A percentile compares a stretch with the other conserved stretches of the same genome.
These are phyloP conservation scores for Leptopterna dolabrata DNA, from an alignment of 2,888 invertebrate species.

Conservation along the genomic window DNA sequence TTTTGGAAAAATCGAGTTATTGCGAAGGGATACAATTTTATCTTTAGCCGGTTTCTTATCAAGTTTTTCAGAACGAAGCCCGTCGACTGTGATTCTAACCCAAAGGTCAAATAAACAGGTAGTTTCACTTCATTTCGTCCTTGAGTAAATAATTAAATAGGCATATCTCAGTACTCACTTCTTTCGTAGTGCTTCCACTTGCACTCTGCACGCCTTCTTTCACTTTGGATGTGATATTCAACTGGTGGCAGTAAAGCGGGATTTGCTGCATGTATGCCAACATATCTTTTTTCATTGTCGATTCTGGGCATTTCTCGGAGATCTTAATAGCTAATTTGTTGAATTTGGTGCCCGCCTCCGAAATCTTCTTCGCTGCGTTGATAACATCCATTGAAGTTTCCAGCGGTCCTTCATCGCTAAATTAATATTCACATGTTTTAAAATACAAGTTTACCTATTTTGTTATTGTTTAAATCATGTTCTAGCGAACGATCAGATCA, in stretches of 20 bases:
- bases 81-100: too few relatives aligned
- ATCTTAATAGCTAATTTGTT: conserved; percentile 96
- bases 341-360: conserved; percentile 95
- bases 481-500: not conserved
- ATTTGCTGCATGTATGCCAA: conserved; percentile 96
- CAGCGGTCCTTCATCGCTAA: conserved; percentile 96
- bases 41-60: too few relatives aligned
- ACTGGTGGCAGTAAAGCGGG: conserved; percentile 97
- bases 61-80: too few relatives aligned
- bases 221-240: conserved; percentile 99
- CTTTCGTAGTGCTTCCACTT: conserved; percentile 97
- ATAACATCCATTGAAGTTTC: conserved; percentile 99
- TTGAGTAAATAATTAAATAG: too few relatives aligned
- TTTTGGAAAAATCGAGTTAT: too few relatives aligned
- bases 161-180: conserved; percentile 72
- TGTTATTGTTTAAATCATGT: too few relatives aligned
- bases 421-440: not conserved
- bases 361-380: conserved; percentile 98
- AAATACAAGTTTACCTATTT: not conserved
- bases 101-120: too few relatives aligned
- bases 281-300: conserved; percentile 96
- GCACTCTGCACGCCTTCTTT: conserved; percentile 99
- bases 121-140: too few relatives aligned
- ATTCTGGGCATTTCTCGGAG: conserved; percentile 97
- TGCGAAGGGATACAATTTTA: too few relatives aligned